Base-by-base conservation (phyloP, 1,140 invertebrate genomes). In the Camponotus vicinus region DNA sequence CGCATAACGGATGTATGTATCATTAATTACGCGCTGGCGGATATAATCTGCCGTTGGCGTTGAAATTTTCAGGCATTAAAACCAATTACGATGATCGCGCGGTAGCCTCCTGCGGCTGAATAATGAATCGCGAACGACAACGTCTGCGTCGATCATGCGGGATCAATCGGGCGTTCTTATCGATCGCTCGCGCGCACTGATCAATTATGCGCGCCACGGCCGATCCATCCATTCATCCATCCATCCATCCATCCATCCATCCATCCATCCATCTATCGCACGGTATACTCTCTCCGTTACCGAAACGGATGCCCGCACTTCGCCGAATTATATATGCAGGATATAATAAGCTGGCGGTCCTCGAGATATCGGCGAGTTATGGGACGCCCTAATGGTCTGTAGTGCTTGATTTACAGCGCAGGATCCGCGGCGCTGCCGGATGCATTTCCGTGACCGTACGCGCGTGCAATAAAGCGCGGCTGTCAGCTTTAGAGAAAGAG, bases 341-440 rank as follows among this genome's bases (percentile, higher is more conserved):
- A 93, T 95, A 95, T 95, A 95, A 94, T 95, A 95, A 95, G 94
- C 94, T 93, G 92, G 91, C 91, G 92, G 94, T 95, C 93, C 93
- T 94, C 93, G 94, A 94, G 94, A 95, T 95, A 95, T 95, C 94
- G 94, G 93, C 94, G 93, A 95, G 93, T 95, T 95, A 95, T 94
- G 94, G 90, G 88, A 76, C 90, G 90, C 88, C 92, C 93, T 95
- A 94, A 95, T 95, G 93, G 94, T 92, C 92, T 91, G 92, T 92
- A 92, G 91, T 90, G 91, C 93, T 94, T 95, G 94, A 95, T 95
- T 95, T 95, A 95, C 92, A 91, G 89, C 87, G 76, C 86, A 92
- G 91, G 90, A 94, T 94, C 85, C 78, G 67, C 82, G 87, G 57
- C 61, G 27, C 37, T 70, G n/a, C 70, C 70, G 79, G 63, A 71